phyloP scores from a whole-genome alignment of 2,797 vertebrate genomes.

The Threskiornis aethiopicus region DNA sequence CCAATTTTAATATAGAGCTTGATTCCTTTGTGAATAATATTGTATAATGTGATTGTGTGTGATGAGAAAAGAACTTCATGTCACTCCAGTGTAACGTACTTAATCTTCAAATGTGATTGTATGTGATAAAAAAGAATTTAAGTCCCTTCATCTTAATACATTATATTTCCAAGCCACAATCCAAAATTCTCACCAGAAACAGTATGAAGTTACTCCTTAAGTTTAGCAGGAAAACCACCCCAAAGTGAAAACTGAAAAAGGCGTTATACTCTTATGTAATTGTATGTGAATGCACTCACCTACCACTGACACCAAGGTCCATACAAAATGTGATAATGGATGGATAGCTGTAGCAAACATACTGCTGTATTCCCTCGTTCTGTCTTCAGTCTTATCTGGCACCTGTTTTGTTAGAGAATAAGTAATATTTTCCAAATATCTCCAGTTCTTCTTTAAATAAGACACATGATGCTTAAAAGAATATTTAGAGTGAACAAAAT shows the following conservation, averaged over 20 bases:
- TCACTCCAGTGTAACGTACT: not conserved
- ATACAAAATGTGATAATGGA: not conserved
- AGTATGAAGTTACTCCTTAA: not conserved
- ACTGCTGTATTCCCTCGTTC: not conserved
- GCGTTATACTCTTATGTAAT: rapidly evolving
- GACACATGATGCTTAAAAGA: not conserved
- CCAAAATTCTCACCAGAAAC: not conserved
- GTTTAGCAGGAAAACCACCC: not conserved
- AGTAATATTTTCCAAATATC: not conserved
- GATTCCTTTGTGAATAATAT: not conserved
- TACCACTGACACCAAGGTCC: not conserved
- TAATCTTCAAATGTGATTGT: not conserved
- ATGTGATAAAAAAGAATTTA: not conserved
- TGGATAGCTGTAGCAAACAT: rapidly evolving
- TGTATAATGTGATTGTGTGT: not conserved
- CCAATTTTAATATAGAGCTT: not conserved
- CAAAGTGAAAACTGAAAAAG: not conserved
- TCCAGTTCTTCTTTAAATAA: not conserved
- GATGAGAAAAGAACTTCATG: not conserved
- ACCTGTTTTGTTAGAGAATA: not conserved
- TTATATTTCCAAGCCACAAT: not conserved
- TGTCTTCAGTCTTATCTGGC: not conserved
- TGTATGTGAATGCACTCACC: not conserved
- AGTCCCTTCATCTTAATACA: not conserved
- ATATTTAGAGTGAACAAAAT: not conserved